Base-by-base conservation (phyloP, 2,113 vertebrate species). In the Trematocara marginatum region DNA sequence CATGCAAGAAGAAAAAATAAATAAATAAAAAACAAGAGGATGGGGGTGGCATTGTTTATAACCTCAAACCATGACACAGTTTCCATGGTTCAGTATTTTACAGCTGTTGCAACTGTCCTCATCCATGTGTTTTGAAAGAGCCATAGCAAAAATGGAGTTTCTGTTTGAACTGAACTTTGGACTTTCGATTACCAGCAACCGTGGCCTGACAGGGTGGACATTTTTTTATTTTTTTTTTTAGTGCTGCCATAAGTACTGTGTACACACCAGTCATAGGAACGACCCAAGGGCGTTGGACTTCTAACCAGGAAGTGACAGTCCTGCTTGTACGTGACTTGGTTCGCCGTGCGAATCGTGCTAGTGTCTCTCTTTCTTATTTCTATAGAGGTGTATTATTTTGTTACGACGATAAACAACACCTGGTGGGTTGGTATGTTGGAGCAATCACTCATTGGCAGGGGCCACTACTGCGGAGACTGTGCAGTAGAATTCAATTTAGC, bases 341-440 rank as follows among this genome's bases (percentile, higher is more conserved):
- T 95, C 93, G 95, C 94, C 86, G 93, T 92, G 94, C 93, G 89
- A 96, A 94, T 90, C 91, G 64, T 83, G 88, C 85, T 79, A 82
- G 81, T 87, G 38, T 82, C 47, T 83, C 47, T 23, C 6, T 81
- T 78, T 90, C 53, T 45, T 82, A 59, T 88, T 88, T 91, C 86
- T 88, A 83, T 84, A 88, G 82, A 93, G 82, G 85, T 91, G 86
- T 93, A 89, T 88, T 93, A 83, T 88, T 90, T 92, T 94, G 82
- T 88, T 81, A 85, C 71, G n/a, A 86, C 40, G 59, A 82, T 38
- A 82, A 90, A 88, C 89, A 86, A 89, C 74, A 61, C 90, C 76
- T 85, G 38, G 31, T 61, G 23, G 59, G 57, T 89, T 92, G 81
- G 66, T 84, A 57, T 83, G 42, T 79, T 31, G 54, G 80, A 87